These are phyloP conservation scores for Psilopsiagon aurifrons DNA, from an alignment of 2,113 vertebrate genomes.

Conservation along the genomic window DNA sequence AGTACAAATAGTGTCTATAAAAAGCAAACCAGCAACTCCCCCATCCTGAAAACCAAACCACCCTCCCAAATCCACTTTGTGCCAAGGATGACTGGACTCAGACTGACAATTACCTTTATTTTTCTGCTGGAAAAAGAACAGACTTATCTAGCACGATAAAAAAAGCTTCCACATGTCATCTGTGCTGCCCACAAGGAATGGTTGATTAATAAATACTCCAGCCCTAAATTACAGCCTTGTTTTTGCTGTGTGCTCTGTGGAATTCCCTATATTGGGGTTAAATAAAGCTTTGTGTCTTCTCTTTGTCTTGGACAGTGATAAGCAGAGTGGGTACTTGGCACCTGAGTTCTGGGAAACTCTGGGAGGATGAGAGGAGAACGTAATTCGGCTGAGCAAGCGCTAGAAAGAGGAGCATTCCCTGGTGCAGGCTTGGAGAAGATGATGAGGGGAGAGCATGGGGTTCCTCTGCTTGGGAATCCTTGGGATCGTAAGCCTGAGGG, in stretches of 20 bases:
- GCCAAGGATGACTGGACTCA: background rate
- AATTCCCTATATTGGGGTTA: background rate
- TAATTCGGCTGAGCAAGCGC: background rate
- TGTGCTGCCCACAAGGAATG: background rate
- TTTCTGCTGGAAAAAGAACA: background rate
- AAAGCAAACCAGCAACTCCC: background rate
- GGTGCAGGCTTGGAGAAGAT: background rate
- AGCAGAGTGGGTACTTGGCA: background rate
- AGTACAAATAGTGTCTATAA: background rate
- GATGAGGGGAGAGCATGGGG: background rate
- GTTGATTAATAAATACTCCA: background rate
- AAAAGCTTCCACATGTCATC: background rate
- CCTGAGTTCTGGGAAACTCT: background rate
- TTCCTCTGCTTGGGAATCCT: rapidly evolving
- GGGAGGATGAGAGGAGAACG: background rate
- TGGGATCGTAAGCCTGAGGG: background rate
- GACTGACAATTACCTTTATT: background rate
- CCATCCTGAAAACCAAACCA: background rate
- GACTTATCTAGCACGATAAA: background rate
- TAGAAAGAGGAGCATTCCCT: background rate
- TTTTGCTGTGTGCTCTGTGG: background rate
- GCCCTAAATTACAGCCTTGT: background rate
- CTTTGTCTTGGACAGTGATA: background rate
- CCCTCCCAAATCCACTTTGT: background rate
- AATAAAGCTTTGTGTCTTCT: background rate